phyloP scores from a whole-genome alignment of 2,797 vertebrate genomes.

The Typhlichthys subterraneus region DNA sequence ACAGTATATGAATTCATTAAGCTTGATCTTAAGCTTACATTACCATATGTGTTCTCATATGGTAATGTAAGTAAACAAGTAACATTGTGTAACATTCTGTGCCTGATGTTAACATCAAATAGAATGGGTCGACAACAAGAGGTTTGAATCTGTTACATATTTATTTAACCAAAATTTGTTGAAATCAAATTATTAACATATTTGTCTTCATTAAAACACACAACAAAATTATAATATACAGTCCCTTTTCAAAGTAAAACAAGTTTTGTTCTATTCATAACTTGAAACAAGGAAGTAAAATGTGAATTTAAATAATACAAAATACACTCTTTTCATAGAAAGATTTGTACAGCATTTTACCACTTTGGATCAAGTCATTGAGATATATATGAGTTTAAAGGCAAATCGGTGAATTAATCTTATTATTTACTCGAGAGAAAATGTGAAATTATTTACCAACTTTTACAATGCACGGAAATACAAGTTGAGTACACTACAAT shows the following conservation, averaged over 20 bases:
- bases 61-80: not conserved
- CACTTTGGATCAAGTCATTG: too few species aligned
- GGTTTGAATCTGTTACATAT: constrained; percentile 13
- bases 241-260: constrained; percentile 63
- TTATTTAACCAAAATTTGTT: constrained; percentile 47
- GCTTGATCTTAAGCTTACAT: too few species aligned
- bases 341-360: not conserved
- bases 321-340: not conserved
- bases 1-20: too few species aligned
- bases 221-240: constrained; percentile 36
- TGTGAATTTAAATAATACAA: constrained; percentile 27
- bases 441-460: not conserved
- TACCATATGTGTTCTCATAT: not conserved
- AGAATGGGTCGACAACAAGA: not conserved
- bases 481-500: not conserved
- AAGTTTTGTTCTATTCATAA: constrained; percentile 23
- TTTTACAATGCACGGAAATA: not conserved
- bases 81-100: not conserved
- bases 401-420: too few species aligned
- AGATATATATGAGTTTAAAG: too few species aligned
- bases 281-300: constrained; percentile 64
- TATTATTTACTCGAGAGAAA: not conserved
- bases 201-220: constrained; percentile 56
- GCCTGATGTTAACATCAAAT: not conserved
- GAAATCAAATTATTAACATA: constrained; percentile 35